phyloP scores from a whole-genome alignment of 2,113 vertebrate species.

The Pelodiscus sinensis region DNA sequence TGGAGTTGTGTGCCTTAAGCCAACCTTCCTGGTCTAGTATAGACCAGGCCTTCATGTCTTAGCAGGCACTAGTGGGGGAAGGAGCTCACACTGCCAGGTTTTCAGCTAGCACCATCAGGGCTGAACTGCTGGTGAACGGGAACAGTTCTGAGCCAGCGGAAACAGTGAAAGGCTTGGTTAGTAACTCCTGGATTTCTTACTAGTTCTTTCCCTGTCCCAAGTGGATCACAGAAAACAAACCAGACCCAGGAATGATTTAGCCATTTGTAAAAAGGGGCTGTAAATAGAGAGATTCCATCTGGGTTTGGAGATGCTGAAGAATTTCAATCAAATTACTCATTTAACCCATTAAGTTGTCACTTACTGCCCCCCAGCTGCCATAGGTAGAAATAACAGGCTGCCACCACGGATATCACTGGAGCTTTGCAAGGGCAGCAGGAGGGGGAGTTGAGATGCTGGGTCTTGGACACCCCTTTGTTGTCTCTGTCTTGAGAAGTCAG shows the following conservation, averaged over 20 bases:
- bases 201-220: constrained; percentile 10
- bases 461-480: background rate
- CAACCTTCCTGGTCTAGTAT: too few relatives aligned
- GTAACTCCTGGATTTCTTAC: background rate
- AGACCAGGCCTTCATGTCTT: too few relatives aligned
- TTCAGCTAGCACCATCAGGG: background rate
- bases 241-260: background rate
- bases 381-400: constrained; percentile 29
- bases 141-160: background rate
- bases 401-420: background rate
- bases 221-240: background rate
- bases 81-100: background rate
- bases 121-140: background rate
- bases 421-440: background rate
- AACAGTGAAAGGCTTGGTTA: constrained; percentile 6
- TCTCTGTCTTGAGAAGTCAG: background rate
- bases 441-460: background rate
- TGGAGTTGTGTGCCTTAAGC: too few relatives aligned
- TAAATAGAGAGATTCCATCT: constrained; percentile 22
- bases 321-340: constrained; percentile 28
- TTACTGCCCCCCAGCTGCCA: constrained; percentile 74
- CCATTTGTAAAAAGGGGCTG: background rate
- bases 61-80: background rate
- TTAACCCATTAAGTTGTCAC: constrained; percentile 36
- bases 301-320: constrained; percentile 8